Percentiles rank a stretch among this genome's conserved stretches.
phyloP scores from a whole-genome alignment of 2,888 invertebrate species.

The Cryptus armator region DNA sequence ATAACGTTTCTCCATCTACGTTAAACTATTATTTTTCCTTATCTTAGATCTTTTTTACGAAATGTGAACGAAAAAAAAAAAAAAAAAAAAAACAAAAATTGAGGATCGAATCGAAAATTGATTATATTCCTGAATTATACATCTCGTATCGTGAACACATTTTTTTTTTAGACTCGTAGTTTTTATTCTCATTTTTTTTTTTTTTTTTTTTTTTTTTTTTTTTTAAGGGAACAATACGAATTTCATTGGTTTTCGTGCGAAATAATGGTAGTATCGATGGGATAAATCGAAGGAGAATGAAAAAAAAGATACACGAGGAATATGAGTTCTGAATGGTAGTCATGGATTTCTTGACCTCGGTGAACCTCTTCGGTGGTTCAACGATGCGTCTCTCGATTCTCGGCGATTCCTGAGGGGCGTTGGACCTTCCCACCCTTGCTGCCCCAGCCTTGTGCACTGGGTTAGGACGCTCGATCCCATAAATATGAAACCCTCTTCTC shows the following conservation, averaged over 20 bases:
- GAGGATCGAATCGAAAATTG: background rate
- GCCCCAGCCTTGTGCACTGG: conserved; percentile 71
- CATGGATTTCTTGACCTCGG: conserved; percentile 75
- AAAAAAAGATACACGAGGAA: conserved; percentile 47
- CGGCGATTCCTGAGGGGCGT: conserved; percentile 60
- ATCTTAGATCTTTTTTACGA: background rate
- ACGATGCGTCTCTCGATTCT: conserved; percentile 62
- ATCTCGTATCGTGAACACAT: no score
- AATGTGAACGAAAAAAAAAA: background rate
- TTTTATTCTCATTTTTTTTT: background rate
- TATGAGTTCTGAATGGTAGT: conserved; percentile 57
- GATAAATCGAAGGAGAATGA: conserved; percentile 27
- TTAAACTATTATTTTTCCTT: background rate
- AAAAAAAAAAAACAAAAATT: background rate
- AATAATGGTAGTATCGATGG: conserved; percentile 47
- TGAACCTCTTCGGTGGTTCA: conserved; percentile 72
- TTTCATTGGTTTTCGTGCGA: background rate
- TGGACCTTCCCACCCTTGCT: conserved; percentile 53
- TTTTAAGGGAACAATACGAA: background rate
- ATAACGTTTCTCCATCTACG: background rate
- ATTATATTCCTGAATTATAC: background rate
- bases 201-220: background rate
- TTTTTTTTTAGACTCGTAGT: background rate
- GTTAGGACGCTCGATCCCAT: conserved; percentile 78
- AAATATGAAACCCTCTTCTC: conserved; percentile 75